These are phyloP conservation scores for Muscidifurax raptorellus DNA, from an alignment of 1,140 invertebrate species.

Conservation along the genomic window DNA sequence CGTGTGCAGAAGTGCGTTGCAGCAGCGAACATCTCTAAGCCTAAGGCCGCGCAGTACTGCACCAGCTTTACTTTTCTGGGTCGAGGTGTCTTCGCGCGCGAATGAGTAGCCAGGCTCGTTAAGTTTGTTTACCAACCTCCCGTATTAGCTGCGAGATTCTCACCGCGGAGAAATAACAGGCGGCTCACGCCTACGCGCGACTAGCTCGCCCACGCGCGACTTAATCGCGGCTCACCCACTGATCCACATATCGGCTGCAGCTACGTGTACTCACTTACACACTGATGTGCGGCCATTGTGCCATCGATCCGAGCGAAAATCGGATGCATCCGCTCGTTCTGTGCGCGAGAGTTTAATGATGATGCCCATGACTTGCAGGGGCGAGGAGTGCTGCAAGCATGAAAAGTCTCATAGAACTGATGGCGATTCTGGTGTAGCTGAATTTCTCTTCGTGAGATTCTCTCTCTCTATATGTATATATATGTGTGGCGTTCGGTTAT, in stretches of 20 bases:
- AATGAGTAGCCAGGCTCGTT: conserved; percentile 39
- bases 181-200: background rate
- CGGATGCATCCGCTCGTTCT: background rate
- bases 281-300: background rate
- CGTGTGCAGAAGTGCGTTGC: too few species aligned
- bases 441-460: too few species aligned
- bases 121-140: conserved; percentile 45
- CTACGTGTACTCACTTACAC: background rate
- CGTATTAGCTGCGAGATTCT: conserved; percentile 8
- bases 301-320: background rate
- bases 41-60: background rate
- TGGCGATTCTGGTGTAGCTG: too few species aligned
- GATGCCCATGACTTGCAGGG: background rate
- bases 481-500: too few species aligned
- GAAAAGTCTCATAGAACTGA: too few species aligned
- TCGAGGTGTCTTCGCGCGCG: conserved; percentile 41
- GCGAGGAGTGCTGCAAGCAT: too few species aligned
- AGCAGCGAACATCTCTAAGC: background rate
- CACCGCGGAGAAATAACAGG: background rate
- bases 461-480: too few species aligned
- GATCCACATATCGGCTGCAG: conserved; percentile 7
- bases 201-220: conserved; percentile 5
- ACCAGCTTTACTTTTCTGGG: conserved; percentile 27
- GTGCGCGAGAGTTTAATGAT: background rate
- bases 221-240: conserved; percentile 36